Percentiles rank a stretch among this genome's conserved stretches.
These are phyloP conservation scores for Melangyna quadrimaculata DNA, from an alignment of 2,888 invertebrate species.

Conservation along the genomic window DNA sequence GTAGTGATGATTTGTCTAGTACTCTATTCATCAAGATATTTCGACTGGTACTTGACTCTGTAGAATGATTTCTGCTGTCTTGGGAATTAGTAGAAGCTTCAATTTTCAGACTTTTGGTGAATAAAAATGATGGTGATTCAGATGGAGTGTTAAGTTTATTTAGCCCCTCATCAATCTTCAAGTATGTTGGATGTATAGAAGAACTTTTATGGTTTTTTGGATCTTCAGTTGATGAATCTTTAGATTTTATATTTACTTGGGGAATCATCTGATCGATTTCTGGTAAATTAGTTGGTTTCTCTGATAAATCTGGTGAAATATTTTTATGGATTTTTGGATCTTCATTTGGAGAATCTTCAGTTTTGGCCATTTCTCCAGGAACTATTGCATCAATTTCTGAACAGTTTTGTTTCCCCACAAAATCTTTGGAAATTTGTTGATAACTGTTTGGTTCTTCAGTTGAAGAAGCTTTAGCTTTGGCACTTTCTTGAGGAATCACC, in stretches of 20 bases:
- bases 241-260: too few species aligned
- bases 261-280: not conserved
- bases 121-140: not conserved
- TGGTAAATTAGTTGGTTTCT: not conserved
- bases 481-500: not conserved
- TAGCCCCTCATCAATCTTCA: not conserved
- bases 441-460: not conserved
- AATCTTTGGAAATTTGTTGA: too few species aligned
- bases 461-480: not conserved
- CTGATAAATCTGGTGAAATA: not conserved
- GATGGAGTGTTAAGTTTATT: not conserved
- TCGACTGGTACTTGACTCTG: not conserved
- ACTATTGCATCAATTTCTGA: not conserved
- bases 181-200: not conserved
- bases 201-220: not conserved
- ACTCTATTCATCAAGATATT: not conserved
- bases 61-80: not conserved
- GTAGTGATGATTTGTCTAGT: not conserved
- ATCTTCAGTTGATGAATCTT: not conserved
- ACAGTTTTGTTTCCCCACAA: too few species aligned
- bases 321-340: too few species aligned
- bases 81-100: too few species aligned
- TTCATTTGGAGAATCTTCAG: too few species aligned
- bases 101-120: not conserved
- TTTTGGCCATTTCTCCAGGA: too few species aligned